Evolutionary conservation across 1,140 invertebrate species (phyloP).

Genomic region (Augochlora pura): DNA sequence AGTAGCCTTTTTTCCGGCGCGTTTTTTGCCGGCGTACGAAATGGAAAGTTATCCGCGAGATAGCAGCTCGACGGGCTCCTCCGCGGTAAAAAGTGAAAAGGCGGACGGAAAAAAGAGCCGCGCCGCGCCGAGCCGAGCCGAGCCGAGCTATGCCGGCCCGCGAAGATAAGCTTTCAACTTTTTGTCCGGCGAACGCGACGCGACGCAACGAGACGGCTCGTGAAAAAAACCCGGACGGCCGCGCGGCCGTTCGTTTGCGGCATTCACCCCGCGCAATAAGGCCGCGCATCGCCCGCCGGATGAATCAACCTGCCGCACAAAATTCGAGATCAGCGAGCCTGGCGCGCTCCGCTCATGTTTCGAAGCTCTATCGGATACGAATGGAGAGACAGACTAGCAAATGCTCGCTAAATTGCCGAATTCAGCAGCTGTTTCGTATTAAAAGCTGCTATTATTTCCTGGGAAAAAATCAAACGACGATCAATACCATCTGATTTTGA

Average conservation of each 20-base stretch:
- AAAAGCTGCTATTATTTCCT: too few species aligned
- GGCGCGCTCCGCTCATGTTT: too few species aligned
- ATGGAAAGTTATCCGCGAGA: conserved; percentile 25
- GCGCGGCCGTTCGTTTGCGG: neutral
- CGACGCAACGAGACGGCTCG: neutral
- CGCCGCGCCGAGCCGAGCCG: neutral
- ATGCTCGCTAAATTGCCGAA: too few species aligned
- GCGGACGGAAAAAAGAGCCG: neutral
- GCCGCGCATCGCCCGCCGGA: neutral
- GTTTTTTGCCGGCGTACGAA: conserved; percentile 2
- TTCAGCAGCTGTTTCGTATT: too few species aligned
- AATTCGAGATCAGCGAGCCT: too few species aligned
- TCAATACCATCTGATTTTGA: too few species aligned
- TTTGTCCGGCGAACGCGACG: neutral
- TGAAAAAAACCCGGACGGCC: neutral
- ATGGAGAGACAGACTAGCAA: too few species aligned
- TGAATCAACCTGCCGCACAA: too few species aligned
- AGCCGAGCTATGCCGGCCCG: too few species aligned
- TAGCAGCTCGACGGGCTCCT: neutral
- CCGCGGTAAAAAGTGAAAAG: conserved; percentile 19
- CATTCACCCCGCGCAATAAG: neutral
- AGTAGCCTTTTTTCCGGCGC: neutral
- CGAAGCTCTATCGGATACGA: too few species aligned
- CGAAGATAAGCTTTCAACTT: conserved; percentile 8
- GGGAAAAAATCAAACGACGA: too few species aligned